These are phyloP conservation scores for Zaprionus taronus DNA, from an alignment of 1,140 invertebrate genomes.

Conservation along the genomic window DNA sequence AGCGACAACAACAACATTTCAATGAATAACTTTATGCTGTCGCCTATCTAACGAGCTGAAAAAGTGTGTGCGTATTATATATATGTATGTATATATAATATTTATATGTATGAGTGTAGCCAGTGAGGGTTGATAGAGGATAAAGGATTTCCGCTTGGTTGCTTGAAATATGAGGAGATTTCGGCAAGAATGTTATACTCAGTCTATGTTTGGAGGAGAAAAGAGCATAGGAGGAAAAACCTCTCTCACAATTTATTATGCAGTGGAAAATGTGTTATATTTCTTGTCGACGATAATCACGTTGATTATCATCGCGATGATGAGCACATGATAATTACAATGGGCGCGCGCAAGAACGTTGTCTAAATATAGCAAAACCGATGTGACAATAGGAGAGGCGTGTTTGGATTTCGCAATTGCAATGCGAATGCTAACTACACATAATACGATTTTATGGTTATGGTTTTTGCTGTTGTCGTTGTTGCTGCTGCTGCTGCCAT, in stretches of 20 bases:
- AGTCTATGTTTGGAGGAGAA: not conserved
- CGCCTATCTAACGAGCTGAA: conserved; percentile 79
- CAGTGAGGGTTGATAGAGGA: conserved; percentile 17
- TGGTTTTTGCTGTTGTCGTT: conserved; percentile 35
- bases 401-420: conserved; percentile 77
- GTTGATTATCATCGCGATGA: conserved; percentile 41
- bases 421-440: conserved; percentile 49
- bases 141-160: conserved; percentile 80
- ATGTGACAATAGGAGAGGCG: conserved; percentile 74
- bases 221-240: conserved; percentile 30
- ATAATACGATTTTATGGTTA: conserved; percentile 58
- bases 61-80: conserved; percentile 55
- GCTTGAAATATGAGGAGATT: conserved; percentile 80
- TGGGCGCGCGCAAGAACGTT: conserved; percentile 2
- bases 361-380: conserved; percentile 57
- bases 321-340: conserved; percentile 64
- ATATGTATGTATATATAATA: conserved; percentile 48
- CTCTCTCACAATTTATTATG: conserved; percentile 62
- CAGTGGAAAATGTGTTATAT: conserved; percentile 66
- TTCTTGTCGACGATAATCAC: conserved; percentile 55
- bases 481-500: not conserved
- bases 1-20: conserved; percentile 40
- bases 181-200: conserved; percentile 54
- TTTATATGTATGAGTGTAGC: conserved; percentile 42
- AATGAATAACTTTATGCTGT: conserved; percentile 60